Evolutionary conservation across 2,888 invertebrate species (phyloP), one percentile per base, ranked within the genome.

Genomic region (Rhingia rostrata): DNA sequence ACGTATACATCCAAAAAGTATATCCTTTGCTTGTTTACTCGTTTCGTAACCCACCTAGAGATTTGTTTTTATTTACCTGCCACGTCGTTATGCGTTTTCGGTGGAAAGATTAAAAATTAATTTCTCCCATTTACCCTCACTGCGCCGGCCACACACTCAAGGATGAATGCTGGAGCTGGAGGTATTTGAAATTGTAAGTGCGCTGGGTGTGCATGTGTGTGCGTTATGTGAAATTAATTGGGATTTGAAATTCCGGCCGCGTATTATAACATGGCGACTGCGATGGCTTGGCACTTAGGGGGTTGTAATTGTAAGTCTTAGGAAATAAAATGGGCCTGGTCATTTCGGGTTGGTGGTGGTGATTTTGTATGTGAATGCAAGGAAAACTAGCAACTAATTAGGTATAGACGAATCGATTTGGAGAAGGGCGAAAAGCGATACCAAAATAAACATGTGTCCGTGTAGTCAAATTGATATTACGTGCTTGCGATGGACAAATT

Each of bases 221-320:
- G 6, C 0, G 41, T 22, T 22, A 22, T 67, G 41, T 30, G 69
- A 69, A 81, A 81, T 75, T 81, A 81, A 81, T 81, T 81, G 70
- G 53, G 60, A 70, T 58, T 82, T 82, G 53, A 77, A 77, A 82
- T 82, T 82, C 81, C 53, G 45, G 39, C 51, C 64, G 70, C 81
- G 77, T 77, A 70, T 82, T 77, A 77, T 82, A 64, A 70, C 64
- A 75, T 77, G 70, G 58, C 58, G 37, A 82, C 75, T 70, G 58
- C 64, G 63, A 75, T 73, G 67, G 74, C 51, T 45, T 41, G 54
- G 60, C 41, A 49, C 37, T 56, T 12, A 54, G 30, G 22, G 32
- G 61, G 63, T 56, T 64, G 43, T 72, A 60, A 72, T 56, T 64
- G 43, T 72, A 60, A 72, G 72, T 22, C 22, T 22, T 22, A 22